Percentiles rank a stretch among this genome's conserved stretches.
phyloP scores from a whole-genome alignment of 1,140 invertebrate species.

The Aphis gossypii region DNA sequence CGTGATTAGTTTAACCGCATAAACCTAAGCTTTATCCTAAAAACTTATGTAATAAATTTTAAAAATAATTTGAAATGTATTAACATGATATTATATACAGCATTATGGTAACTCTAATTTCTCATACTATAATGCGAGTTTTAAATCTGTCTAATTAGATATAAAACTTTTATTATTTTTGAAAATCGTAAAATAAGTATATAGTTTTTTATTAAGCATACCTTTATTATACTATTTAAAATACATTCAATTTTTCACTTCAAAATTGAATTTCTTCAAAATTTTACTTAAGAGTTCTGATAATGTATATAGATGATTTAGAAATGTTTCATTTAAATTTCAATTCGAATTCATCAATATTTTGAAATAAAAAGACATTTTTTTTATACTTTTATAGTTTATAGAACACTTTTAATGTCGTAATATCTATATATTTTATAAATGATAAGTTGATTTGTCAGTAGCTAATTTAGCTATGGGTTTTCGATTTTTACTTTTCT shows the following conservation, averaged over 20 bases:
- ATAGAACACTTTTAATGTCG: neutral
- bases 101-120: neutral
- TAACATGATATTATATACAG: neutral
- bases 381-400: neutral
- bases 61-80: neutral
- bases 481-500: neutral
- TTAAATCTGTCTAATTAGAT: no score
- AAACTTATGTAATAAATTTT: no score
- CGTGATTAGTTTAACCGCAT: no score
- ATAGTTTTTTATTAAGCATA: neutral
- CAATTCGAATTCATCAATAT: neutral
- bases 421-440: neutral
- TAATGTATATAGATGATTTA: neutral
- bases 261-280: no score
- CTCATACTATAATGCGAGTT: no score
- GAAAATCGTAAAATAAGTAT: neutral
- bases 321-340: neutral
- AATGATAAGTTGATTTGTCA: neutral
- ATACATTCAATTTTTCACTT: neutral
- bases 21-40: no score
- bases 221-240: neutral
- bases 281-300: no score
- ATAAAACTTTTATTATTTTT: neutral
- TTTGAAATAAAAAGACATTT: neutral
- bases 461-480: neutral